Conservation (phyloP, 2,888 invertebrate species). For the Acrocyrtus sp. region DNA sequence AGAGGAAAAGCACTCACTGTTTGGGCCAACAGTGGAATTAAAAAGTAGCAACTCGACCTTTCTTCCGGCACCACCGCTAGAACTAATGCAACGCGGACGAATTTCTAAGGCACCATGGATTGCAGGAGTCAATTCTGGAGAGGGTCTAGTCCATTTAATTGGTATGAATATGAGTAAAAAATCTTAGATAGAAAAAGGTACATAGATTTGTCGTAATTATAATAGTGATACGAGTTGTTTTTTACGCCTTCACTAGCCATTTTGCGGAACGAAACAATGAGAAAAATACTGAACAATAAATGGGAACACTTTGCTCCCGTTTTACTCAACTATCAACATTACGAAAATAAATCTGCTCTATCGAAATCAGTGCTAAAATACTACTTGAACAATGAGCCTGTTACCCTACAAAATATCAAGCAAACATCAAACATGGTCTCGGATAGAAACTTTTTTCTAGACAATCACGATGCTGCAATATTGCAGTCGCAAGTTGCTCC, state of each 20-base stretch:
- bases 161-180: too few relatives aligned
- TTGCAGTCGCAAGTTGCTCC: constrained; percentile 55
- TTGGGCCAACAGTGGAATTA: constrained; percentile 56
- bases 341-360: constrained; percentile 18
- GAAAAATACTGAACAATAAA: constrained; percentile 34
- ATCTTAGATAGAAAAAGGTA: not conserved
- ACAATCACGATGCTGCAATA: constrained; percentile 49
- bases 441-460: constrained; percentile 56
- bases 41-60: constrained; percentile 47
- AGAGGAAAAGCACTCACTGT: constrained; percentile 52
- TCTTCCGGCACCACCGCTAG: constrained; percentile 46
- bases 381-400: constrained; percentile 45
- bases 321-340: constrained; percentile 42
- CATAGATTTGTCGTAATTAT: too few relatives aligned
- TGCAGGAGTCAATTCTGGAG: constrained; percentile 57
- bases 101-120: constrained; percentile 57
- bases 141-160: constrained; percentile 58
- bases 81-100: constrained; percentile 45
- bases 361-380: constrained; percentile 46
- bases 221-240: not conserved
- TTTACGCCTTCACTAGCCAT: too few relatives aligned
- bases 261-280: constrained; percentile 43
- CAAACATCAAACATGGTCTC: constrained; percentile 56
- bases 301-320: constrained; percentile 52
- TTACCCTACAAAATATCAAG: constrained; percentile 35